Percentiles rank a stretch among this genome's conserved stretches.
These are phyloP conservation scores for Athalia rosae DNA, from an alignment of 2,888 invertebrate genomes.

Conservation along the genomic window DNA sequence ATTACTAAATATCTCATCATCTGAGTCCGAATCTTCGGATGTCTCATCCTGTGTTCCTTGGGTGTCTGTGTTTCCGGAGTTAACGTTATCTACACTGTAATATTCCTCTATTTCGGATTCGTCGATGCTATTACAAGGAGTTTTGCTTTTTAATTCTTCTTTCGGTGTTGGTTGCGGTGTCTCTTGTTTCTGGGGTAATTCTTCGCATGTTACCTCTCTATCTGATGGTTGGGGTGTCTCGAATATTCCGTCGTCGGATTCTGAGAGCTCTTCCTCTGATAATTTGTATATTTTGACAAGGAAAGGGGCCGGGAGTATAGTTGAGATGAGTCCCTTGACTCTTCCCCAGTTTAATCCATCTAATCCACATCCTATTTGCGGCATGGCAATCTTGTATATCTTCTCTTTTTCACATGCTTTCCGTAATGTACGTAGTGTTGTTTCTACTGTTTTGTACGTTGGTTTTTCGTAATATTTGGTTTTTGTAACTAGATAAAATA, in stretches of 20 bases:
- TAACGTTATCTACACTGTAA: neutral
- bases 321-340: conserved; percentile 75
- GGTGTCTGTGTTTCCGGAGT: neutral
- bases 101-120: too few species aligned
- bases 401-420: too few species aligned
- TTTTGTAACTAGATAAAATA: conserved; percentile 80
- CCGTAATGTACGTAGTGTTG: too few species aligned
- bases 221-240: neutral
- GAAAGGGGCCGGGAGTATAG: conserved; percentile 73
- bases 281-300: neutral
- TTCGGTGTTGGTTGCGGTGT: too few species aligned
- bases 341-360: conserved; percentile 79
- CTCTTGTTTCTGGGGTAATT: too few species aligned
- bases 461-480: conserved; percentile 70
- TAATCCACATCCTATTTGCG: conserved; percentile 81
- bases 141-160: too few species aligned
- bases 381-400: conserved; percentile 77
- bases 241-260: neutral
- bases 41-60: neutral
- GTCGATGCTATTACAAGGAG: too few species aligned
- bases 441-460: too few species aligned
- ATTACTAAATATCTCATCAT: neutral
- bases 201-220: too few species aligned
- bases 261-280: neutral
- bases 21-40: neutral